phyloP scores from a whole-genome alignment of 1,140 invertebrate genomes.

The Anadara kagoshimensis region DNA sequence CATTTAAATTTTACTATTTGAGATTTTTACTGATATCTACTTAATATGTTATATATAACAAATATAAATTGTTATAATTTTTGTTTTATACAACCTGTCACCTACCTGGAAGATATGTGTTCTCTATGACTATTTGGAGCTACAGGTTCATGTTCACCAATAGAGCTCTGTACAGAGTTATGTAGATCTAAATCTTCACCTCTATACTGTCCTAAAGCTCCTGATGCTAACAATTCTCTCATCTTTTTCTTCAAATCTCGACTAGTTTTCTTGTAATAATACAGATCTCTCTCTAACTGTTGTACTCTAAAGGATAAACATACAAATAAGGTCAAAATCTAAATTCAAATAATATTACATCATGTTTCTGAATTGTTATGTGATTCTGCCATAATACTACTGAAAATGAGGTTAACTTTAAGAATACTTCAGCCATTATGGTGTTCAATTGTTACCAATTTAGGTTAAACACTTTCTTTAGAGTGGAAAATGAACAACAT shows the following conservation, averaged over 20 bases:
- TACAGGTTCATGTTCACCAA: constrained; percentile 27
- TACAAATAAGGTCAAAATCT: not conserved
- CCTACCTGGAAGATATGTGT: constrained; percentile 14
- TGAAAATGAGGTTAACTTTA: no score
- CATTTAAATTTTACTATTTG: no score
- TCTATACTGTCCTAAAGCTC: constrained; percentile 29
- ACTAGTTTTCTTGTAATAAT: constrained; percentile 73
- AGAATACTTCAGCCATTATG: no score
- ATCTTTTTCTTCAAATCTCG: constrained; percentile 71
- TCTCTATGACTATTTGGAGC: constrained; percentile 10
- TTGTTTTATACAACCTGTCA: no score
- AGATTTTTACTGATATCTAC: no score
- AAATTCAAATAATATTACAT: not conserved
- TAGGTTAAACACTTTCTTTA: no score
- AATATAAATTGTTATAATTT: no score
- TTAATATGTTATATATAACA: no score
- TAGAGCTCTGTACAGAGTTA: constrained; percentile 38
- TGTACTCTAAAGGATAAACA: constrained; percentile 52
- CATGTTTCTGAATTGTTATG: no score
- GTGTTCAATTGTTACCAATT: no score
- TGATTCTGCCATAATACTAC: no score
- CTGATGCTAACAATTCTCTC: constrained; percentile 51
- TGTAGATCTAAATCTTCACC: constrained; percentile 33
- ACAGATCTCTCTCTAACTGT: constrained; percentile 73
- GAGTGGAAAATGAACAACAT: no score